A percentile compares a stretch with the other conserved stretches of the same genome.
phyloP scores from a whole-genome alignment of 1,140 invertebrate species.

The Halesus radiatus region DNA sequence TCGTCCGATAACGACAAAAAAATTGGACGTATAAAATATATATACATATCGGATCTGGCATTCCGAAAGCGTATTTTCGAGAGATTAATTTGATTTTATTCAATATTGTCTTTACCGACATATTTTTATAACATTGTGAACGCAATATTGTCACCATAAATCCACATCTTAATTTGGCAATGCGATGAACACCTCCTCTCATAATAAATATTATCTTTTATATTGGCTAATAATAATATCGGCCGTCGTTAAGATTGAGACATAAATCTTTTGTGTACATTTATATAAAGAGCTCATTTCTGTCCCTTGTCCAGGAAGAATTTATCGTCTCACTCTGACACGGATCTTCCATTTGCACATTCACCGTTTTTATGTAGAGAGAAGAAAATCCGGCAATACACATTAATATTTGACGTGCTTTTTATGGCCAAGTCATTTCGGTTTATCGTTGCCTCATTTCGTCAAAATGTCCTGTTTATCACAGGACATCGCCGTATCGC shows the following conservation, averaged over 20 bases:
- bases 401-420: slow-evolving; percentile 29
- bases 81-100: too few relatives aligned
- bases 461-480: slow-evolving; percentile 4
- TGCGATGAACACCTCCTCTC: too few relatives aligned
- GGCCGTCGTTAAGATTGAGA: background rate
- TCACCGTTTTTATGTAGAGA: slow-evolving; percentile 30
- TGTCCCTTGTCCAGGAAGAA: slow-evolving; percentile 23
- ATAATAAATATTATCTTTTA: background rate
- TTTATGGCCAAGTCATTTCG: slow-evolving; percentile 25
- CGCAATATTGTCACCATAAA: too few relatives aligned
- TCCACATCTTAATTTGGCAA: too few relatives aligned
- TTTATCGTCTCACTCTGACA: slow-evolving; percentile 36
- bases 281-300: slow-evolving; percentile 6
- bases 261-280: slow-evolving; percentile 20
- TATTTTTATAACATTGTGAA: too few relatives aligned
- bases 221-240: background rate
- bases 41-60: too few relatives aligned
- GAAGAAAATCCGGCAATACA: slow-evolving; percentile 28
- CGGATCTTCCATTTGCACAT: slow-evolving; percentile 37
- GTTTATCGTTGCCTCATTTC: slow-evolving; percentile 23
- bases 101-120: too few relatives aligned
- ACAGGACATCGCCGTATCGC: background rate
- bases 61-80: too few relatives aligned
- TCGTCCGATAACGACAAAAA: too few relatives aligned
- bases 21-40: too few relatives aligned